These are phyloP conservation scores for Tetropium fuscum DNA, from an alignment of 2,888 invertebrate species.

Conservation along the genomic window DNA sequence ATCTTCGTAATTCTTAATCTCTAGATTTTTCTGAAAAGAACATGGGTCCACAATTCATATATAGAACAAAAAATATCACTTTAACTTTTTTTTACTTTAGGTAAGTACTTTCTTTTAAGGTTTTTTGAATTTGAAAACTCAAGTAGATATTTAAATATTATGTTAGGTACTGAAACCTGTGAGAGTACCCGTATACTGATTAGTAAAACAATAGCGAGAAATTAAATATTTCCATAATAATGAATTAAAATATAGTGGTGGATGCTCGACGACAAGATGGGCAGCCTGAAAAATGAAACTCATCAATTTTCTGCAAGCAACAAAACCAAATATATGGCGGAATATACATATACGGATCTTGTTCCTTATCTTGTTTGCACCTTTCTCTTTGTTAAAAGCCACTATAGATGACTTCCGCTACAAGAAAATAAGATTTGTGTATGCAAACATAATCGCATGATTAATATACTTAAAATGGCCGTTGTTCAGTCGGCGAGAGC, in stretches of 20 bases:
- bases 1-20: too few relatives aligned
- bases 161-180: too few relatives aligned
- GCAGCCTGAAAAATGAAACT: conserved; percentile 28
- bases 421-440: conserved; percentile 41
- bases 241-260: conserved; percentile 5
- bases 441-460: conserved; percentile 44
- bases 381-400: conserved; percentile 39
- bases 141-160: too few relatives aligned
- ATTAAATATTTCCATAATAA: conserved; percentile 11
- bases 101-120: too few relatives aligned
- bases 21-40: too few relatives aligned
- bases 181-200: too few relatives aligned
- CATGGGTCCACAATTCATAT: too few relatives aligned
- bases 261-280: conserved; percentile 5
- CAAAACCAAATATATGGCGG: conserved; percentile 34
- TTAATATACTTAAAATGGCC: conserved; percentile 33
- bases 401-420: conserved; percentile 41
- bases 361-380: conserved; percentile 35
- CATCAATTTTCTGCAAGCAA: conserved; percentile 34
- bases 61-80: too few relatives aligned
- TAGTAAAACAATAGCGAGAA: too few relatives aligned
- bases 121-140: too few relatives aligned
- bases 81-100: too few relatives aligned
- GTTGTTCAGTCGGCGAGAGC: conserved; percentile 43
- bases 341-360: conserved; percentile 33